Percentiles rank a stretch among this genome's conserved stretches.
phyloP scores from a whole-genome alignment of 1,140 invertebrate genomes.

The Bombus affinis region DNA sequence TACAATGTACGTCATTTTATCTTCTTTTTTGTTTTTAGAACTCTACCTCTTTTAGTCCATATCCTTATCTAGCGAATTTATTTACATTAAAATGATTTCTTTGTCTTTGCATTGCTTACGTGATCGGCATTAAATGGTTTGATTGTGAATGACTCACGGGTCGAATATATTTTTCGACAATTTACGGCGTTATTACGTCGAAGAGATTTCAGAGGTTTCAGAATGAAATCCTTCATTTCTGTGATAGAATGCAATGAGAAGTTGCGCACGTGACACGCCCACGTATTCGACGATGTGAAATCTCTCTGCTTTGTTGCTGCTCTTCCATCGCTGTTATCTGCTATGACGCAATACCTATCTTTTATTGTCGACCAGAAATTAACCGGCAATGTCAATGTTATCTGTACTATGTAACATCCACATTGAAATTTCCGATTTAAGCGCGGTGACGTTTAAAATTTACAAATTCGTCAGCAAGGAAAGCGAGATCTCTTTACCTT shows the following conservation, averaged over 20 bases:
- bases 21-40: background rate
- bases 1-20: background rate
- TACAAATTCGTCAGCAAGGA: too few relatives aligned
- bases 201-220: background rate
- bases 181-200: background rate
- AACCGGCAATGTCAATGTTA: conserved; percentile 60
- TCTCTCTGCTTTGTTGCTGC: conserved; percentile 15
- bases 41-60: too few relatives aligned
- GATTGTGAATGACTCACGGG: background rate
- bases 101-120: too few relatives aligned
- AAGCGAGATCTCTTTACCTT: too few relatives aligned
- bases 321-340: background rate
- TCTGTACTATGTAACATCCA: background rate
- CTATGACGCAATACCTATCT: conserved; percentile 19
- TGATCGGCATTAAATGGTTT: background rate
- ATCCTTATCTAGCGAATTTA: too few relatives aligned
- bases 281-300: conserved; percentile 15
- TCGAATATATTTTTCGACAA: background rate
- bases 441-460: background rate
- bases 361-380: conserved; percentile 19
- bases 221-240: background rate
- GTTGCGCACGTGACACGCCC: background rate
- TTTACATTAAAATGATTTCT: too few relatives aligned
- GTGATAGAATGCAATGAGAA: background rate
- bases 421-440: background rate